A percentile compares a stretch with the other conserved stretches of the same genome.
Evolutionary conservation across 1,140 invertebrate genomes (phyloP).

Genomic region (Trichonephila clavata): DNA sequence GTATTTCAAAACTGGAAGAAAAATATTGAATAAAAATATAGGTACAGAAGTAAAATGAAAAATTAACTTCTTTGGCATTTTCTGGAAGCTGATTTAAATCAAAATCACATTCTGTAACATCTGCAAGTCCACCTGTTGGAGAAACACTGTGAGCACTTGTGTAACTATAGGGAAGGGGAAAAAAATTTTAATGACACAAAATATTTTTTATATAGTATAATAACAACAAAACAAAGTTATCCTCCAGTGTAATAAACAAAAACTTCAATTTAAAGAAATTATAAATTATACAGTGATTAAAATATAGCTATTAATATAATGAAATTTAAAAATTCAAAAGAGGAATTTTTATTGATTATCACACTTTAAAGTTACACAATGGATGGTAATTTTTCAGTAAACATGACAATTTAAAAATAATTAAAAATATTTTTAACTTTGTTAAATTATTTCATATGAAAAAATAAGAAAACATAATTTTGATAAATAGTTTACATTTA

Average conservation of each 20-base stretch:
- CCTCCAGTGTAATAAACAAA: background rate
- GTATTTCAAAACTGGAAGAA: too few relatives aligned
- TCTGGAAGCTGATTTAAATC: background rate
- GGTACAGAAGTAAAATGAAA: slow-evolving; percentile 8
- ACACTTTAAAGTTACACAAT: too few relatives aligned
- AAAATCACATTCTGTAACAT: slow-evolving; percentile 49
- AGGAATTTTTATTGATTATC: too few relatives aligned
- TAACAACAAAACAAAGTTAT: background rate
- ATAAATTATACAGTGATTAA: too few relatives aligned
- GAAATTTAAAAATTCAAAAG: too few relatives aligned
- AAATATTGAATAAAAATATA: background rate
- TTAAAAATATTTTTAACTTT: too few relatives aligned
- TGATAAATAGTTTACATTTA: too few relatives aligned
- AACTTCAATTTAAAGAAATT: background rate
- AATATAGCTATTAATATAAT: too few relatives aligned
- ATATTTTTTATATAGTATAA: background rate
- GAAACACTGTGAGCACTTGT: slow-evolving; percentile 18
- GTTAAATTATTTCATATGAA: too few relatives aligned
- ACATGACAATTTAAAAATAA: too few relatives aligned
- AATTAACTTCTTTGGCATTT: background rate
- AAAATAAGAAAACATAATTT: too few relatives aligned
- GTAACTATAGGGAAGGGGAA: slow-evolving; percentile 24
- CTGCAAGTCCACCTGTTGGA: background rate
- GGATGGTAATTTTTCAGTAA: too few relatives aligned
- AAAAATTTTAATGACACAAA: background rate